Conservation (phyloP, 1,140 invertebrate species). For the Drosophila chauvacae region DNA sequence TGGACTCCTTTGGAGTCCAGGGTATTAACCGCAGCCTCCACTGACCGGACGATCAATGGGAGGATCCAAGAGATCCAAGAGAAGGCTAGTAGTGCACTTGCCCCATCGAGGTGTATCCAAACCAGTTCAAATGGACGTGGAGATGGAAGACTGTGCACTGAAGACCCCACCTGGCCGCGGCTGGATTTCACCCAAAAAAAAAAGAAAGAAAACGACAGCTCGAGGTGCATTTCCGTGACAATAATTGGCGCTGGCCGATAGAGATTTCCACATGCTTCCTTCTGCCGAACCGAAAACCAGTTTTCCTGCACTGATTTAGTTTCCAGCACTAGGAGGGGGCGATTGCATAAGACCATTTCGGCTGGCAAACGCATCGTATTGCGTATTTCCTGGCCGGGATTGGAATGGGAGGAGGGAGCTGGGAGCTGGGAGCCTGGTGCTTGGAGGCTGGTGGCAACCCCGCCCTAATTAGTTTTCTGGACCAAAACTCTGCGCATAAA, state of each 20-base stretch:
- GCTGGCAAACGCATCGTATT: constrained; percentile 31
- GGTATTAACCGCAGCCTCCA: neutral
- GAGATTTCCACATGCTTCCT: constrained; percentile 36
- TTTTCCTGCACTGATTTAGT: constrained; percentile 49
- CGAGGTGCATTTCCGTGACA: constrained; percentile 69
- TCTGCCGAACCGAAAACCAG: constrained; percentile 20
- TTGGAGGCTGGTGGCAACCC: neutral
- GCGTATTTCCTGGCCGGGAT: constrained; percentile 33
- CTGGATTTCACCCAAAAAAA: constrained; percentile 51
- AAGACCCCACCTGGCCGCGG: constrained; percentile 13
- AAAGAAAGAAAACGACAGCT: constrained; percentile 29
- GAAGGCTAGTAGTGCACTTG: constrained; percentile 57
- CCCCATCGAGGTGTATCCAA: constrained; percentile 38
- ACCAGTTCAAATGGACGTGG: constrained; percentile 55
- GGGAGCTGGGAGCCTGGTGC: too few relatives aligned
- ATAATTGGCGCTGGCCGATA: constrained; percentile 54
- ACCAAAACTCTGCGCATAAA: constrained; percentile 16
- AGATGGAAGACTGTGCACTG: neutral
- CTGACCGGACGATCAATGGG: neutral
- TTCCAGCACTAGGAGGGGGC: constrained; percentile 6
- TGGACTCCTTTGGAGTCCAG: neutral
- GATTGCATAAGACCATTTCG: constrained; percentile 39
- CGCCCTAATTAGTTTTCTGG: constrained; percentile 39
- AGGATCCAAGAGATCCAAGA: neutral
- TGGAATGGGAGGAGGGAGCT: neutral